Base-by-base conservation (phyloP, 2,888 invertebrate species). In the Cetonia aurata region DNA sequence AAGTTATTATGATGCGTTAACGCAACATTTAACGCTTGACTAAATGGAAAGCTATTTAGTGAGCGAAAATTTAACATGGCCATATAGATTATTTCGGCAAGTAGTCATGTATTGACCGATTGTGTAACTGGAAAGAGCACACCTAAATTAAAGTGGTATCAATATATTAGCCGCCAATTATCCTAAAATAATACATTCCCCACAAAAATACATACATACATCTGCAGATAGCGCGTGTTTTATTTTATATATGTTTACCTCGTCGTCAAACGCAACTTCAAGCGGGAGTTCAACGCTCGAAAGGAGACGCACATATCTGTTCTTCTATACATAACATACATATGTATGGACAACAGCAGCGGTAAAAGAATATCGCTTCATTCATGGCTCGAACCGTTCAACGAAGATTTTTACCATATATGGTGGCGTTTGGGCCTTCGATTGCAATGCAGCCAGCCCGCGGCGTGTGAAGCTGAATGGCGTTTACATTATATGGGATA, bases 401-500 rank as follows among this genome's bases (percentile, higher is more conserved):
- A 33, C 62, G 48, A 25, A 62, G 62, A 62, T 62, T 62, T 62
- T 62, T 31, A 62, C 62, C 62, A 48, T 48, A 62, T 62, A 62
- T 62, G 62, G 62, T 15, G 33, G 31, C 48, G 62, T 62, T 62
- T 50, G 48, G 62, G 31, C 17, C 62, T 62, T 31, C 15, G 62
- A 62, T 62, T 62, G 15, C 48, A 13, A 33, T 19, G 62, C 62
- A 62, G 12, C 48, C 48, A 31, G 33, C 31, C 48, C 6, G 44
- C 37, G n/a, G 33, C 17, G 62, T 9, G 25, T 48, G 15, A 62
- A 62, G 62, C 48, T 62, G 31, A 62, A 62, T 62, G 62, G 62
- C 48, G 37, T 48, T 62, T 48, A 48, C 31, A 31, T 48, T 62
- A 48, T 48, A 31, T 37, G 15, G 31, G 48, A 4, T 62, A 33